Conservation (phyloP, 2,113 vertebrate genomes). For the Rhizomys pruinosus region DNA sequence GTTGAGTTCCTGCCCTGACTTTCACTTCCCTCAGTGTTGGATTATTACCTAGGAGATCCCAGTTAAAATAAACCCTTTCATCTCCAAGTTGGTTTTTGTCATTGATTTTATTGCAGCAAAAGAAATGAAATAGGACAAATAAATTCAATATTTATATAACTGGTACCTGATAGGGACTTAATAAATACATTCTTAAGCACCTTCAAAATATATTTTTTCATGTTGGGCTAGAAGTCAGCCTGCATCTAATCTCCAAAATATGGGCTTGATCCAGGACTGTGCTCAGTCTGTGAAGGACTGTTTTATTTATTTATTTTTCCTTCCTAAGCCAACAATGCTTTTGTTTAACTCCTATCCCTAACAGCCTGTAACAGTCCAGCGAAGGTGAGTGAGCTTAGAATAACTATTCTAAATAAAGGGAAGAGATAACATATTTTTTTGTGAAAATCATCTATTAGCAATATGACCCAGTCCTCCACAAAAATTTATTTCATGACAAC, state of each 20-base stretch:
- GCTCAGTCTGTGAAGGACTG: neutral
- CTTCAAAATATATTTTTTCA: neutral
- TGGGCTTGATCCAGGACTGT: neutral
- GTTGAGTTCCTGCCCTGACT: too few relatives aligned
- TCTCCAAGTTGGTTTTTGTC: too few relatives aligned
- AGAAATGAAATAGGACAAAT: neutral
- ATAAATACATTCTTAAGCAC: too few relatives aligned
- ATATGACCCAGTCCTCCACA: neutral
- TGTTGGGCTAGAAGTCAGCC: neutral
- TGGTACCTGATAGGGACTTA: neutral
- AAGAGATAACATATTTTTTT: neutral
- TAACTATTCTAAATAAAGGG: neutral
- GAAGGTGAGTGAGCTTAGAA: neutral
- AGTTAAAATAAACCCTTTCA: too few relatives aligned
- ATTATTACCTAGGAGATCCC: too few relatives aligned
- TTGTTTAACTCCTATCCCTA: neutral
- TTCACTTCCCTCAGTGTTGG: too few relatives aligned
- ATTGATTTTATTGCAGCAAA: too few relatives aligned
- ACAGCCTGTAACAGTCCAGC: neutral
- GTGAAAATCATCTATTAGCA: neutral
- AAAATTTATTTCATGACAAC: neutral
- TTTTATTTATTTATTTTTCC: too few relatives aligned
- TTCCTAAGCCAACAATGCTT: neutral
- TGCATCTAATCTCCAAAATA: neutral
- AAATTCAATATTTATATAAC: slow-evolving; percentile 6